Conservation (phyloP, 2,797 vertebrate genomes). For the Crenichthys baileyi region DNA sequence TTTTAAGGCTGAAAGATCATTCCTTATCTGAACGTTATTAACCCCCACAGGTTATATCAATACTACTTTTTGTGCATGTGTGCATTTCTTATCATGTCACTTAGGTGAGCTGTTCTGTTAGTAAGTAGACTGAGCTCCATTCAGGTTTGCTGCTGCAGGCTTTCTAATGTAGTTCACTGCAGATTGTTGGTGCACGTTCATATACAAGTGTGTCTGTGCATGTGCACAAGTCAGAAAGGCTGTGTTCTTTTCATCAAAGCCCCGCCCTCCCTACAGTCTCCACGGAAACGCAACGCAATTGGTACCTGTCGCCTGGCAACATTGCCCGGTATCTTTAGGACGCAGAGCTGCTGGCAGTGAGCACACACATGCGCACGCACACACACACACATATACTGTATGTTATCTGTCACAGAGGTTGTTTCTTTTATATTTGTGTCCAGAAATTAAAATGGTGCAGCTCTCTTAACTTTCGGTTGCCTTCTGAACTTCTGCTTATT, state of each 20-base stretch:
- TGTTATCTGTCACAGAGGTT: constrained; percentile 40
- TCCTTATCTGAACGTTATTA: neutral
- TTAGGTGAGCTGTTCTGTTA: constrained; percentile 13
- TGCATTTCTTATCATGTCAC: neutral
- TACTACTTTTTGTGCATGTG: neutral
- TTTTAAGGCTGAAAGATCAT: neutral
- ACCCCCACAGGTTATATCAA: neutral
- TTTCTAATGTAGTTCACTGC: constrained; percentile 18
- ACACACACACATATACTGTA: constrained; percentile 3
- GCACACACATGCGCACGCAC: constrained; percentile 15
- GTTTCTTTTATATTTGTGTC: constrained; percentile 18
- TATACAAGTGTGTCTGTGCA: constrained; percentile 18
- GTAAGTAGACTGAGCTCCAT: neutral
- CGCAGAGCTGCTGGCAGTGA: constrained; percentile 62
- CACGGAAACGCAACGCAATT: constrained; percentile 79
- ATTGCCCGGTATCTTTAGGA: constrained; percentile 75
- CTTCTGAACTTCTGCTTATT: neutral
- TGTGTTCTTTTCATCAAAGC: constrained; percentile 77
- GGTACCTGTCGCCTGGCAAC: constrained; percentile 84
- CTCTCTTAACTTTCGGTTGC: neutral
- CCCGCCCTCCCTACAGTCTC: constrained; percentile 74
- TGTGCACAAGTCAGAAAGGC: constrained; percentile 59
- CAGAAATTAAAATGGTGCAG: constrained; percentile 12
- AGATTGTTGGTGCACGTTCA: constrained; percentile 10
- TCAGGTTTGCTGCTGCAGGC: constrained; percentile 15